These are phyloP conservation scores for Alosa sapidissima DNA, from an alignment of 2,797 vertebrate species.

Conservation along the genomic window DNA sequence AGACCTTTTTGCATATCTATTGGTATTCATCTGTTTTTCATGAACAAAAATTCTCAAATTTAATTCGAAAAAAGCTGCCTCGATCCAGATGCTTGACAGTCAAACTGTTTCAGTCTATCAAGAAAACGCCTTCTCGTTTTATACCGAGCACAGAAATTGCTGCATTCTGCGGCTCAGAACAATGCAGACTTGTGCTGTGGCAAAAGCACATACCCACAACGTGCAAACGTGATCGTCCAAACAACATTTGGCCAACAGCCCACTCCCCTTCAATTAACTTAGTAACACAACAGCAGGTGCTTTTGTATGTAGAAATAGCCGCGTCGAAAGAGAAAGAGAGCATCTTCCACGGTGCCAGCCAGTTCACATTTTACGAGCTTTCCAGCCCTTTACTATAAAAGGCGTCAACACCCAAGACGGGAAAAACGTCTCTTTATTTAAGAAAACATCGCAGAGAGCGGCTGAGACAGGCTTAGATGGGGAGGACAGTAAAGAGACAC, in stretches of 20 bases:
- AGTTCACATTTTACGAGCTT: slow-evolving; percentile 3
- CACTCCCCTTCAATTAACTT: background rate
- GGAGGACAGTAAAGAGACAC: slow-evolving; percentile 23
- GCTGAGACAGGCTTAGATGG: background rate
- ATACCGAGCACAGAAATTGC: background rate
- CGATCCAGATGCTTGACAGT: background rate
- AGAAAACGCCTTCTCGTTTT: background rate
- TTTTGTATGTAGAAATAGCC: background rate
- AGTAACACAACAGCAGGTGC: background rate
- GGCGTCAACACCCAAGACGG: background rate
- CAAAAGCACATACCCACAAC: background rate
- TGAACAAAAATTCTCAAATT: background rate
- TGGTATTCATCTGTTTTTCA: background rate
- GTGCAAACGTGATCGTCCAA: background rate
- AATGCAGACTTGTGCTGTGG: background rate
- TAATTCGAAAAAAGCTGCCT: background rate
- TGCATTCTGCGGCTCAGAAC: background rate
- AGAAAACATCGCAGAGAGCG: background rate
- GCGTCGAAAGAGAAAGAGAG: background rate
- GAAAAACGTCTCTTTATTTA: background rate
- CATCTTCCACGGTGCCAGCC: background rate
- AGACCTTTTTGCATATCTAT: background rate
- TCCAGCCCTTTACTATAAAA: slow-evolving; percentile 14
- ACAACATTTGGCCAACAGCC: background rate
- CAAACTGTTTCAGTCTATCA: background rate